These are phyloP conservation scores for Hippocampus zosterae DNA, from an alignment of 2,113 vertebrate species.

Conservation along the genomic window DNA sequence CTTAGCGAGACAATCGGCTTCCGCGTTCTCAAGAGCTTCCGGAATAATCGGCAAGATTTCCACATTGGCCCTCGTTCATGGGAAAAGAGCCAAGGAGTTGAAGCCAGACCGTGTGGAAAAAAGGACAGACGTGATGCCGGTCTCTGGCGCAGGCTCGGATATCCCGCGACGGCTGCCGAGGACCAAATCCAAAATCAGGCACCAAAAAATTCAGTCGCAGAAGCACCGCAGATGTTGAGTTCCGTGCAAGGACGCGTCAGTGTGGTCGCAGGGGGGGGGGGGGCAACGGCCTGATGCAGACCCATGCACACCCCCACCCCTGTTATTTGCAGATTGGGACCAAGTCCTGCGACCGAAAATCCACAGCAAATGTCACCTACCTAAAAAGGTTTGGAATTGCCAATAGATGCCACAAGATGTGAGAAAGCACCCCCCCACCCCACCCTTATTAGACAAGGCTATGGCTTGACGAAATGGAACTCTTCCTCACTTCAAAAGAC, in stretches of 20 bases:
- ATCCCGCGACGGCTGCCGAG: neutral
- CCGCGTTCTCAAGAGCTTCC: neutral
- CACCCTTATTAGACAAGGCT: no score
- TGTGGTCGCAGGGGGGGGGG: neutral
- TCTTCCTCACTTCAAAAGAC: no score
- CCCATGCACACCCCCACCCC: neutral
- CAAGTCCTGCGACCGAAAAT: no score
- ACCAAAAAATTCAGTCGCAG: no score
- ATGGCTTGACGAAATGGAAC: no score
- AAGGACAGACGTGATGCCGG: neutral
- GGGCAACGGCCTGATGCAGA: neutral
- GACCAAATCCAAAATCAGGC: neutral
- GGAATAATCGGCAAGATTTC: neutral
- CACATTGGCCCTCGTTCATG: neutral
- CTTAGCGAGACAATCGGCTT: neutral
- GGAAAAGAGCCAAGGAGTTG: neutral
- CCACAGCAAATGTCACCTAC: no score
- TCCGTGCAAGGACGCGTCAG: neutral
- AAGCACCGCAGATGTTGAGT: neutral
- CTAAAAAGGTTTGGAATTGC: no score
- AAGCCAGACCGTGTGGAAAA: conserved; percentile 5
- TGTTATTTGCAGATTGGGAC: neutral
- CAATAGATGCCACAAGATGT: no score
- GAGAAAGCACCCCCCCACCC: no score
- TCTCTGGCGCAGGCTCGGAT: neutral